Conservation (phyloP, 2,113 vertebrate species). For the Gallinago media region DNA sequence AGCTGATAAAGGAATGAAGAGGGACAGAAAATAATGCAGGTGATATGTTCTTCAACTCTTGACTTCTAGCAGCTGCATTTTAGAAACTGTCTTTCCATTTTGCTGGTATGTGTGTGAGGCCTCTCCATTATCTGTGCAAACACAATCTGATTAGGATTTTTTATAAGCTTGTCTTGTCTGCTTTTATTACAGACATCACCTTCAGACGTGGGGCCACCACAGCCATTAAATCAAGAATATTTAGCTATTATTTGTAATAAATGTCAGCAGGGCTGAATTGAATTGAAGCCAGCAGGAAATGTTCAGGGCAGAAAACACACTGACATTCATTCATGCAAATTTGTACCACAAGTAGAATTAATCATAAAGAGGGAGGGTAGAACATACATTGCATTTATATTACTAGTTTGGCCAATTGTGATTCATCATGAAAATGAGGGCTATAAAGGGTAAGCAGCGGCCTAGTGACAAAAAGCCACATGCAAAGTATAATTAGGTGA, state of each 20-base stretch:
- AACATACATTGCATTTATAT: constrained; percentile 72
- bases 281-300: constrained; percentile 80
- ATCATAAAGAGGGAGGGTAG: constrained; percentile 68
- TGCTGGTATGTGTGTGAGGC: constrained; percentile 26
- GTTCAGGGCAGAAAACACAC: constrained; percentile 81
- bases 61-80: constrained; percentile 73
- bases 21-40: constrained; percentile 44
- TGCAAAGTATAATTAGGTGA: constrained; percentile 23
- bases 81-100: constrained; percentile 57
- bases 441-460: constrained; percentile 51
- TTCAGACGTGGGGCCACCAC: constrained; percentile 73
- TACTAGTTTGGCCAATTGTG: constrained; percentile 61
- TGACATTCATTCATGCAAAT: constrained; percentile 87
- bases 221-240: constrained; percentile 84
- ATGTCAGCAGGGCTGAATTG: constrained; percentile 80
- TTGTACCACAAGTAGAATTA: constrained; percentile 76
- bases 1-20: constrained; percentile 26
- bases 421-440: constrained; percentile 60
- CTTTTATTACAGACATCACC: constrained; percentile 81
- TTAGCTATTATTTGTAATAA: constrained; percentile 87
- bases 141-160: constrained; percentile 78
- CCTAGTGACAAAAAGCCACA: constrained; percentile 57
- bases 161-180: constrained; percentile 75
- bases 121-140: constrained; percentile 75
- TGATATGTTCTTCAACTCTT: constrained; percentile 68